phyloP scores from a whole-genome alignment of 2,113 vertebrate genomes.

The Opisthocomus hoazin region DNA sequence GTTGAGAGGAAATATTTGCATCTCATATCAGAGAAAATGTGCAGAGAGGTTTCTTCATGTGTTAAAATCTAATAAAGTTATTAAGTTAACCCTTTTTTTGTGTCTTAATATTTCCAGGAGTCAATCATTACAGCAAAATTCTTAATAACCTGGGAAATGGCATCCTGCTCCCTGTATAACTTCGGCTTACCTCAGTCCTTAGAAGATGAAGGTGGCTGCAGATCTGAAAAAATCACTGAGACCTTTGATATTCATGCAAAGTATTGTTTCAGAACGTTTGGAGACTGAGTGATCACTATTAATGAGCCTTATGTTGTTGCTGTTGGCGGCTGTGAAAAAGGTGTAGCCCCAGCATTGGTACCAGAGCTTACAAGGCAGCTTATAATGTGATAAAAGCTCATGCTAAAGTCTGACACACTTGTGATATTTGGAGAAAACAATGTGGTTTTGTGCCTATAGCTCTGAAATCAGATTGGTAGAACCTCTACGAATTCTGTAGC shows the following conservation, averaged over 20 bases:
- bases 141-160: constrained; percentile 70
- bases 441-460: constrained; percentile 68
- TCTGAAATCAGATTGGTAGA: constrained; percentile 74
- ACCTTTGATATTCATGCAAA: constrained; percentile 73
- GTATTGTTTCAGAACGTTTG: constrained; percentile 82
- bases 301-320: constrained; percentile 75
- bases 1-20: constrained; percentile 14
- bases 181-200: constrained; percentile 80
- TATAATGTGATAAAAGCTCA: constrained; percentile 80
- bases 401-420: constrained; percentile 78
- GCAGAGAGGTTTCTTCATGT: background rate
- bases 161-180: constrained; percentile 70
- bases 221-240: constrained; percentile 52
- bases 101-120: constrained; percentile 49
- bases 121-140: constrained; percentile 80
- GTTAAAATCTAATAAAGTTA: background rate
- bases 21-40: background rate
- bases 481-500: constrained; percentile 38
- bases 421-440: constrained; percentile 68
- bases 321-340: constrained; percentile 63
- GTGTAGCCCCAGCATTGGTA: constrained; percentile 68
- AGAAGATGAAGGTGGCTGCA: constrained; percentile 76
- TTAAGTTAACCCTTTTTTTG: background rate
- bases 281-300: constrained; percentile 76
- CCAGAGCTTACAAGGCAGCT: constrained; percentile 68